Evolutionary conservation across 2,888 invertebrate genomes (phyloP), one percentile per base, ranked within the genome.

Genomic region (Ectobius pallidus): DNA sequence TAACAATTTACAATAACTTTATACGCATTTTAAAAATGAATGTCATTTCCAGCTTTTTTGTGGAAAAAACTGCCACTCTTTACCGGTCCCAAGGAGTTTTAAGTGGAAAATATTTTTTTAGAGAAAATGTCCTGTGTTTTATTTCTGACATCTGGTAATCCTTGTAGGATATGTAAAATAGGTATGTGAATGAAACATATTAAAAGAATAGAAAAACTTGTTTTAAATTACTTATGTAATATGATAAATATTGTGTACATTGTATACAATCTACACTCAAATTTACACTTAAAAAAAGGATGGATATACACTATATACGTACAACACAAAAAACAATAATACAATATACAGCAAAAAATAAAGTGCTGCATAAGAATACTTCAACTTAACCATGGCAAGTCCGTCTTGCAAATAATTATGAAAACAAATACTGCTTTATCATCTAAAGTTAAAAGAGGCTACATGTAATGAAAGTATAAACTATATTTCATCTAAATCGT

Each of bases 231-330:
- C 44, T 70, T 18, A 7, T 70, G 46, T 70, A 70, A 34, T 70
- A 30, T 34, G 70, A 70, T 70, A 70, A 70, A 70, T 70, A 70
- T 30, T 70, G 70, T 70, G 42, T 63, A 63, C 42, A 63, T 3
- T 63, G 32, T 18, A 62, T 62, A 63, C 42, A 42, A 63, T 42
- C 63, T 63, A 63, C 42, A 63, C 16, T 22, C 14, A 62, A 42
- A 63, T 63, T 20, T 42, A 63, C 42, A 63, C 30, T 63, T 63
- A 63, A 30, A 30, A 9, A 39, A 25, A 22, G 63, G 14, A 25
- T 22, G 34, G 63, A 42, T 34, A 42, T 42, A 63, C 42, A 63
- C 32, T 20, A 14, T 25, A 32, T 63, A 42, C 20, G 34, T 63
- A 63, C 42, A 32, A 63, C 34, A 63, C 63, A 42, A 16, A 25